Percentiles rank a stretch among this genome's conserved stretches.
Conservation (phyloP, 1,140 invertebrate genomes). For the Metopolophium dirhodum region DNA sequence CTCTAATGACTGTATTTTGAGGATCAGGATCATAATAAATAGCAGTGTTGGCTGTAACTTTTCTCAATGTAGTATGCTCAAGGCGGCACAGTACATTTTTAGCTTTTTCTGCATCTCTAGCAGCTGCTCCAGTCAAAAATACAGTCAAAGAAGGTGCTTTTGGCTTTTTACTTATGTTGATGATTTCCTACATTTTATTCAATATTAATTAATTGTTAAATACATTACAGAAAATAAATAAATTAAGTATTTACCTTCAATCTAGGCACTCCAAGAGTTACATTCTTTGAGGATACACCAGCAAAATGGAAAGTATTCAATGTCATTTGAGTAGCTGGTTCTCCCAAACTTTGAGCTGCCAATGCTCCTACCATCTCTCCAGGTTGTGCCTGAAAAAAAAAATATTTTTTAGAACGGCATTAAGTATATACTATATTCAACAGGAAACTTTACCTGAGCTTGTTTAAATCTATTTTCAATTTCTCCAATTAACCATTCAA, state of each 20-base stretch:
- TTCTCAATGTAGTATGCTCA: slow-evolving; percentile 96
- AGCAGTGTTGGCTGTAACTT: slow-evolving; percentile 96
- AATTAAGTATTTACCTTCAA: slow-evolving; percentile 68
- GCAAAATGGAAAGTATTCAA: slow-evolving; percentile 99
- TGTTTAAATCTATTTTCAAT: slow-evolving; percentile 98
- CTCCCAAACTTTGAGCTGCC: slow-evolving; percentile 97
- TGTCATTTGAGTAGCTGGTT: slow-evolving; percentile 99
- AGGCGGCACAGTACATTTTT: slow-evolving; percentile 97
- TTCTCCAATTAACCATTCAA: slow-evolving; percentile 98
- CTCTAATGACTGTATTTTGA: slow-evolving; percentile 95
- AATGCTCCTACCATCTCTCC: slow-evolving; percentile 99
- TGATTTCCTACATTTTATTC: slow-evolving; percentile 80
- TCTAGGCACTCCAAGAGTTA: slow-evolving; percentile 97
- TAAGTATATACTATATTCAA: not conserved
- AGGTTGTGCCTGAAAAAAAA: slow-evolving; percentile 70
- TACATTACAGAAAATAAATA: not conserved
- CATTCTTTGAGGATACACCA: slow-evolving; percentile 99
- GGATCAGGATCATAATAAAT: slow-evolving; percentile 99
- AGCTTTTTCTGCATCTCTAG: slow-evolving; percentile 97
- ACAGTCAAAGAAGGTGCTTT: slow-evolving; percentile 99
- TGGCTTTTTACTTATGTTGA: slow-evolving; percentile 98
- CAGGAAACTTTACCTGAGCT: slow-evolving; percentile 76
- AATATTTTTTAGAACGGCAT: not conserved
- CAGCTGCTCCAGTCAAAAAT: slow-evolving; percentile 92
- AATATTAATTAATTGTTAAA: slow-evolving; percentile 53